Percentiles rank a stretch among this genome's conserved stretches.
Evolutionary conservation across 2,113 vertebrate species (phyloP).

Genomic region (Neodon shergylaensis): DNA sequence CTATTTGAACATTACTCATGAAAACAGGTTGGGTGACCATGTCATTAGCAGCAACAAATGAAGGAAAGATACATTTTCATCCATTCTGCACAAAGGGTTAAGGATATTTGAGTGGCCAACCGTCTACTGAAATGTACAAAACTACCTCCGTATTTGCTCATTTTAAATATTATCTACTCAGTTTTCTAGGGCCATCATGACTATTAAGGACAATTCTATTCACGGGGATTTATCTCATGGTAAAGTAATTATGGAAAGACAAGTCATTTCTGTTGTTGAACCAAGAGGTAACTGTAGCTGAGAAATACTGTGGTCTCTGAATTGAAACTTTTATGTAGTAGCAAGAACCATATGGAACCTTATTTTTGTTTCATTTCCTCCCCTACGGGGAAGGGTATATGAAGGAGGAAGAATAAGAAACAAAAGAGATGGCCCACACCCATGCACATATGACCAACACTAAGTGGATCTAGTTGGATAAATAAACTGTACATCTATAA

Average conservation of each 20-base stretch:
- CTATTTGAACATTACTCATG: not conserved
- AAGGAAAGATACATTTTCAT: not conserved
- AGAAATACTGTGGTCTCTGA: not conserved
- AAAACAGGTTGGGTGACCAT: not conserved
- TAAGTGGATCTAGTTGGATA: not conserved
- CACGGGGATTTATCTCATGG: not conserved
- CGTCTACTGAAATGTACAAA: not conserved
- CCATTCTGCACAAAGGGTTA: not conserved
- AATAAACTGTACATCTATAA: not conserved
- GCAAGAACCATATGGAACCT: not conserved
- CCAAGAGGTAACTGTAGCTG: not conserved
- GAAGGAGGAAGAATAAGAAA: not conserved
- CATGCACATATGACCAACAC: not conserved
- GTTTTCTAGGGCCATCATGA: not conserved
- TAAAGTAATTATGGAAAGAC: not conserved
- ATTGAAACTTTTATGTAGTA: not conserved
- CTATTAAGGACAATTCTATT: not conserved
- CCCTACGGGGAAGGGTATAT: not conserved
- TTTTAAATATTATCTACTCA: not conserved
- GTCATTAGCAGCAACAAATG: not conserved
- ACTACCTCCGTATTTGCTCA: not conserved
- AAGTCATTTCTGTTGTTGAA: not conserved
- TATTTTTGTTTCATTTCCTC: slow-evolving; percentile 38
- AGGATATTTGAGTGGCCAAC: not conserved
- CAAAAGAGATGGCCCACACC: not conserved